These are phyloP conservation scores for Synchiropus splendidus DNA, from an alignment of 2,113 vertebrate genomes.

Conservation along the genomic window DNA sequence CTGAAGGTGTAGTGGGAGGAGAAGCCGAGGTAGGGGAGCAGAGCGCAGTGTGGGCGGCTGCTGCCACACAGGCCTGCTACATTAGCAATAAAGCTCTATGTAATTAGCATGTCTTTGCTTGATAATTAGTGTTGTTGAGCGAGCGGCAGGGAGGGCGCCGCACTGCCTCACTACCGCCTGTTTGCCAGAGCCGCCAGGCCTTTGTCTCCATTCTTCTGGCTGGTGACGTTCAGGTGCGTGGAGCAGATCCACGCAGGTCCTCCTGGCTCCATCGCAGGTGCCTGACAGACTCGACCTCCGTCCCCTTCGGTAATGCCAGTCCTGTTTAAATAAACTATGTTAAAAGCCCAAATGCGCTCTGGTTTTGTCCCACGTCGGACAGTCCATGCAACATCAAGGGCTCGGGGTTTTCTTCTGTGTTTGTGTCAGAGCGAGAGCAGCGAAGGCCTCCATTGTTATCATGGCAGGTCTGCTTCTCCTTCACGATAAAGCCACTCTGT, in stretches of 20 bases:
- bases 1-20: slow-evolving; percentile 71
- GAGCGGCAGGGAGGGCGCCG: slow-evolving; percentile 65
- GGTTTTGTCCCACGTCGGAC: no score
- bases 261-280: no score
- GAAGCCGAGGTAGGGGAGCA: slow-evolving; percentile 71
- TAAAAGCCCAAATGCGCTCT: no score
- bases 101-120: slow-evolving; percentile 84
- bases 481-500: slow-evolving; percentile 5
- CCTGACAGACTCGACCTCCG: no score
- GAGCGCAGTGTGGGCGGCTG: slow-evolving; percentile 67
- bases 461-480: no score
- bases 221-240: slow-evolving; percentile 11
- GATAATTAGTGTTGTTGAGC: slow-evolving; percentile 80
- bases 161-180: slow-evolving; percentile 63
- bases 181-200: slow-evolving; percentile 66
- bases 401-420: no score
- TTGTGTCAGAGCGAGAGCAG: no score
- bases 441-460: no score
- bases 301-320: no score
- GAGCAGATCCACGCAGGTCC: no score
- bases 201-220: slow-evolving; percentile 16
- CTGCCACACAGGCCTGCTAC: slow-evolving; percentile 70
- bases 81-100: slow-evolving; percentile 80
- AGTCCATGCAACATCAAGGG: no score
- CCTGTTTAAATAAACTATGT: no score